These are phyloP conservation scores for Myzus persicae DNA, from an alignment of 1,140 invertebrate genomes.

Conservation along the genomic window DNA sequence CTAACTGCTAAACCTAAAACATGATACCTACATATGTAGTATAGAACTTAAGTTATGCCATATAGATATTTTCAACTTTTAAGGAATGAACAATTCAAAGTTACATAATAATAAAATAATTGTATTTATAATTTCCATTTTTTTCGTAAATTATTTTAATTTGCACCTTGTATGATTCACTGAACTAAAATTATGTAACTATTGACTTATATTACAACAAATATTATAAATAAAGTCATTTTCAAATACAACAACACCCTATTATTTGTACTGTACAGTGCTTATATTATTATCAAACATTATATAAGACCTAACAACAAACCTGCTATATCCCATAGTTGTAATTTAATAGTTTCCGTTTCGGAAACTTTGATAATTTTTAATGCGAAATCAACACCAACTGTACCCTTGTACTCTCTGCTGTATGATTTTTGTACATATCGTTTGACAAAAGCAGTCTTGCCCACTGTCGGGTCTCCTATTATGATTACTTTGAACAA, in stretches of 20 bases:
- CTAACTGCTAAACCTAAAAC: no score
- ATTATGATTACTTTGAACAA: constrained; percentile 69
- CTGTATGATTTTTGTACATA: constrained; percentile 67
- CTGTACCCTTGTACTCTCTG: constrained; percentile 68
- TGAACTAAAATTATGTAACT: neutral
- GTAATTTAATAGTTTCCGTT: constrained; percentile 69
- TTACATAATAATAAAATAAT: neutral
- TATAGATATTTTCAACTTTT: neutral
- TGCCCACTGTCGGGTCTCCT: constrained; percentile 68
- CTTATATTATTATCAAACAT: neutral
- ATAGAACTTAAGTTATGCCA: neutral
- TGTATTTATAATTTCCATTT: neutral
- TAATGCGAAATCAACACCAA: constrained; percentile 71
- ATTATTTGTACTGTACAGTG: neutral
- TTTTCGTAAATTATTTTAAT: neutral
- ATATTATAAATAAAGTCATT: neutral
- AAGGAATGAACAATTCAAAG: neutral
- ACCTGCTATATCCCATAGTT: constrained; percentile 72
- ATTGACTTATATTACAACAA: neutral
- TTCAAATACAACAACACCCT: neutral
- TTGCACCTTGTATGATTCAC: neutral
- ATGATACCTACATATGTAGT: neutral
- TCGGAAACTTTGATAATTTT: constrained; percentile 71
- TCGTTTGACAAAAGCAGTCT: constrained; percentile 68
- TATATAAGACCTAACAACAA: constrained; percentile 25